Evolutionary conservation across 1,140 invertebrate species (phyloP), one percentile per base, ranked within the genome.

Genomic region (Mylabris phalerata): DNA sequence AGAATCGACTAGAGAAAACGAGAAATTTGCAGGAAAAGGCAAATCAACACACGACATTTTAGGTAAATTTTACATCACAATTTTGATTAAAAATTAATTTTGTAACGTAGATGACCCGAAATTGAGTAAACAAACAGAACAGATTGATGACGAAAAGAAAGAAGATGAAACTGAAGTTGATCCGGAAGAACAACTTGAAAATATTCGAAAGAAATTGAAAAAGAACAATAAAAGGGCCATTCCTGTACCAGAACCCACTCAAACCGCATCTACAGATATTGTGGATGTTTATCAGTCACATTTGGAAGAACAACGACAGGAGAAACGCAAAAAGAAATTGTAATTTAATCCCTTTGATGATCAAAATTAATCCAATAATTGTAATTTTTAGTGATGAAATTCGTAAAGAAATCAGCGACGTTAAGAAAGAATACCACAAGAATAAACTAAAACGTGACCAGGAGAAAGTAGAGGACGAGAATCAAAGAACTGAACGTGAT

Each of bases 41-140:
- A 98, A 98, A 77, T 96, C 93, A 9, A 90, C 92, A 41, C 95
- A 98, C 76, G 96, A 98, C 78, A 78, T 93, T 24, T 80, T 90
- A 62, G 66, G 71, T 73, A 71, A 56, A 45, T 24, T 9, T 6
- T 45, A 47, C 48, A 19, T 26, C 27, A 24, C 10, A 41, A 38
- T 49, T 61, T 48, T 50, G 52, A 51, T 50, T 50, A 57, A 7
- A 43, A 55, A 48, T 48, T 32, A 32, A 32, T 32, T 32, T 32
- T 32, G 32, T 32, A 32, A 63, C 62, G 27, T 50, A 46, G 80
- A 90, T 73, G 95, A 98, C 79, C 93, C 94, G 4, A 92, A 89
- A 71, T 77, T 98, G 9, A 95, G 87, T 75, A 82, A 84, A 59
- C 75, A 85, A 65, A 79, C 84, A 38, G 79, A 81, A 62, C 55